phyloP scores from a whole-genome alignment of 2,797 vertebrate species.

The Spinus pinus region DNA sequence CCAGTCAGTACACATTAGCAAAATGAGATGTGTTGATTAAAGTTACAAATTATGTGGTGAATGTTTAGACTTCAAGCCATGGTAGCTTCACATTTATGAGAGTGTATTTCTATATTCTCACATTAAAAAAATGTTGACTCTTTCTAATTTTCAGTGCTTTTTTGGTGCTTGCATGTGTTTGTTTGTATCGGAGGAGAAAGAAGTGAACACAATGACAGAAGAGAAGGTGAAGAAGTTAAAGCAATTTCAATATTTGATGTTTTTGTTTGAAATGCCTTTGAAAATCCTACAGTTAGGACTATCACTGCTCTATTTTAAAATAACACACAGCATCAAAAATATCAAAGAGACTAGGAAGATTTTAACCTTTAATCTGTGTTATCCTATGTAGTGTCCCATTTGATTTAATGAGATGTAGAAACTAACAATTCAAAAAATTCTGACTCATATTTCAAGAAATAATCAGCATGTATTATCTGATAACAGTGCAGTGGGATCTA shows the following conservation, averaged over 20 bases:
- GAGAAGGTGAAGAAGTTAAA: constrained; percentile 15
- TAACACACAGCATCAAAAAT: constrained; percentile 29
- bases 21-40: constrained; percentile 75
- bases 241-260: background rate
- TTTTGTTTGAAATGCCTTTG: background rate
- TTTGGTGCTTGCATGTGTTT: background rate
- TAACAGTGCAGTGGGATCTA: background rate
- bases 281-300: background rate
- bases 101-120: background rate
- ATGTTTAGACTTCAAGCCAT: constrained; percentile 58
- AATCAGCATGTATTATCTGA: background rate
- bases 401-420: background rate
- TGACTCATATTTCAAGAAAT: background rate
- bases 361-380: background rate
- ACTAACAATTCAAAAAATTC: background rate
- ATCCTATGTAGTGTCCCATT: background rate
- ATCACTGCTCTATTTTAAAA: background rate
- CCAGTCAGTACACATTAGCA: constrained; percentile 65
- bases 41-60: constrained; percentile 67
- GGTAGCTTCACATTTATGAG: constrained; percentile 23
- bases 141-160: background rate
- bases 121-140: background rate
- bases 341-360: background rate
- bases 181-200: background rate
- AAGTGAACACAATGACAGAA: background rate